Conservation (phyloP, 2,797 vertebrate species). For the Octomys mimax region DNA sequence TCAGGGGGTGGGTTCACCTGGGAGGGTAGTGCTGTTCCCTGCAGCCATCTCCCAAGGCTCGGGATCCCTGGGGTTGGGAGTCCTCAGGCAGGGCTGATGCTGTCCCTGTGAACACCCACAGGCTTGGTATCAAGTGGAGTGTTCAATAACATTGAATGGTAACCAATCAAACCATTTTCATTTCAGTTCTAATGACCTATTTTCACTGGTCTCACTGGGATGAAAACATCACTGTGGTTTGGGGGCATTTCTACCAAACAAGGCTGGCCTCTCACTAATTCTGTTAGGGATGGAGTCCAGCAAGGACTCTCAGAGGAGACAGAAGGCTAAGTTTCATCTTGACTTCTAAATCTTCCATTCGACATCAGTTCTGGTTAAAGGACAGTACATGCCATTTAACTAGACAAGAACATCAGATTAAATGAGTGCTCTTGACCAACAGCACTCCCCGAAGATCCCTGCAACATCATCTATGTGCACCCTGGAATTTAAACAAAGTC, state of each 20-base stretch:
- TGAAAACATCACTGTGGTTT: not conserved
- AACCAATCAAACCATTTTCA: not conserved
- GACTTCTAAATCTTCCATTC: not conserved
- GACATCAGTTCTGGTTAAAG: not conserved
- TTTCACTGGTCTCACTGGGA: not conserved
- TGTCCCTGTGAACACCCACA: not conserved
- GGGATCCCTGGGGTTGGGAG: not conserved
- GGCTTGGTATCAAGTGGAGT: not conserved
- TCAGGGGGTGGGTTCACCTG: accelerated
- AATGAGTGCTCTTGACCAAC: not conserved
- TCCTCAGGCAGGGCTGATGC: not conserved
- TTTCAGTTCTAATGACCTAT: not conserved
- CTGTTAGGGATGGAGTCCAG: not conserved
- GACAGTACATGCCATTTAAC: not conserved
- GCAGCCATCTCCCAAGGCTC: not conserved
- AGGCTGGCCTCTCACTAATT: not conserved
- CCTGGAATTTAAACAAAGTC: not conserved
- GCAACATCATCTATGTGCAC: accelerated
- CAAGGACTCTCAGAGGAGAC: too few relatives aligned
- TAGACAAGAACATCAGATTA: not conserved
- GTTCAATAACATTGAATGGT: not conserved
- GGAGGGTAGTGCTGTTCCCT: not conserved
- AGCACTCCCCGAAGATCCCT: not conserved
- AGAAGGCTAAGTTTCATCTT: not conserved
- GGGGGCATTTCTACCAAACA: not conserved